Conservation (phyloP, 2,888 invertebrate species). For the Dasypolia templi region DNA sequence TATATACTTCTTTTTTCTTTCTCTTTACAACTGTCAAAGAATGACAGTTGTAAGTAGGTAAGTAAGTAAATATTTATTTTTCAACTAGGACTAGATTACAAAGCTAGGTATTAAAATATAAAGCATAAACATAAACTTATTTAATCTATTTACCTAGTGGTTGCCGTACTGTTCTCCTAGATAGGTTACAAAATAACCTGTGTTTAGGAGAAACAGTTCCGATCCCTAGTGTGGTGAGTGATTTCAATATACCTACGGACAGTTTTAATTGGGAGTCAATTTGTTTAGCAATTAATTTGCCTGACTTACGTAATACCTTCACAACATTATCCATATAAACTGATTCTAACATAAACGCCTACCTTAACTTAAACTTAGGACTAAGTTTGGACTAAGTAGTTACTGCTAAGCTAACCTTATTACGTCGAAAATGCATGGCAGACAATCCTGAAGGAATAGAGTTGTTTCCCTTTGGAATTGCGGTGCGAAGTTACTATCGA, state of each 20-base stretch:
- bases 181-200: too few species aligned
- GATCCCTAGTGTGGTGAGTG: too few species aligned
- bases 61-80: too few species aligned
- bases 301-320: not conserved
- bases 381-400: constrained; percentile 36
- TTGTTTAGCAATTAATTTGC: not conserved
- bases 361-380: not conserved
- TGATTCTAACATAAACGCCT: not conserved
- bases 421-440: constrained; percentile 48
- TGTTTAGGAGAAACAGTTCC: too few species aligned
- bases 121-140: too few species aligned
- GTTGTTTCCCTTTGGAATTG: constrained; percentile 13
- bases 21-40: too few species aligned
- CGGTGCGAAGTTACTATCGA: constrained; percentile 1
- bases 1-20: too few species aligned
- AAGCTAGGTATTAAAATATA: too few species aligned
- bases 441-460: constrained; percentile 42
- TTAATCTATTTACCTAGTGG: too few species aligned
- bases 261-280: not conserved
- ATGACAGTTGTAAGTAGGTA: too few species aligned
- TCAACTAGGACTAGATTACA: too few species aligned
- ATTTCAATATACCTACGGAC: not conserved
- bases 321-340: not conserved
- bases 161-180: too few species aligned
- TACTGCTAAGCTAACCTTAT: constrained; percentile 23